A percentile compares a stretch with the other conserved stretches of the same genome.
phyloP scores from a whole-genome alignment of 2,888 invertebrate species.

The Ichneumoninae sp. region DNA sequence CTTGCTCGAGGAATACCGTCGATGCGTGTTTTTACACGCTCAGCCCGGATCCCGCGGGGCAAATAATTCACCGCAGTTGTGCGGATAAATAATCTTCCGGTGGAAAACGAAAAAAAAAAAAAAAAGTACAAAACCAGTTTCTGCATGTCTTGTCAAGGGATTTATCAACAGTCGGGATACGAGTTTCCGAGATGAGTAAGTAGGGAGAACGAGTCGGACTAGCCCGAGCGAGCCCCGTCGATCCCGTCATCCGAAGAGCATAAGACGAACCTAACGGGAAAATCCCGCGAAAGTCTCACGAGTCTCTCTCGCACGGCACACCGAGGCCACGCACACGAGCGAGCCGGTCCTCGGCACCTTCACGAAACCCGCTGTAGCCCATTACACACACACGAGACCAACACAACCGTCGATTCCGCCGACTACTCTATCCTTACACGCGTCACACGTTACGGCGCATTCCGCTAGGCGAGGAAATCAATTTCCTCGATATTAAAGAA shows the following conservation, averaged over 20 bases:
- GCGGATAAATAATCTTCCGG: neutral
- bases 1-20: constrained; percentile 57
- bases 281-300: constrained; percentile 66
- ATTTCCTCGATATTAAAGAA: neutral
- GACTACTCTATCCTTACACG: constrained; percentile 49
- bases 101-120: neutral
- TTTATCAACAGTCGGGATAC: neutral
- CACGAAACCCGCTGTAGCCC: neutral
- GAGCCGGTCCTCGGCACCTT: constrained; percentile 3
- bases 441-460: constrained; percentile 55
- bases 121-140: neutral
- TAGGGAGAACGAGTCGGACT: constrained; percentile 24
- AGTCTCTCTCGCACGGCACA: constrained; percentile 31
- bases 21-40: constrained; percentile 27
- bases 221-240: constrained; percentile 25
- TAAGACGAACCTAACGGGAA: constrained; percentile 63
- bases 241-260: constrained; percentile 55
- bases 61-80: neutral
- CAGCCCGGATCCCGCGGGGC: neutral
- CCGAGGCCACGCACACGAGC: constrained; percentile 10
- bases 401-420: constrained; percentile 27
- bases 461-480: constrained; percentile 28
- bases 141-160: neutral
- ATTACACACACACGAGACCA: neutral
- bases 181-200: constrained; percentile 12